Evolutionary conservation across 2,888 invertebrate species (phyloP).

Genomic region (Parasteatoda lunata): DNA sequence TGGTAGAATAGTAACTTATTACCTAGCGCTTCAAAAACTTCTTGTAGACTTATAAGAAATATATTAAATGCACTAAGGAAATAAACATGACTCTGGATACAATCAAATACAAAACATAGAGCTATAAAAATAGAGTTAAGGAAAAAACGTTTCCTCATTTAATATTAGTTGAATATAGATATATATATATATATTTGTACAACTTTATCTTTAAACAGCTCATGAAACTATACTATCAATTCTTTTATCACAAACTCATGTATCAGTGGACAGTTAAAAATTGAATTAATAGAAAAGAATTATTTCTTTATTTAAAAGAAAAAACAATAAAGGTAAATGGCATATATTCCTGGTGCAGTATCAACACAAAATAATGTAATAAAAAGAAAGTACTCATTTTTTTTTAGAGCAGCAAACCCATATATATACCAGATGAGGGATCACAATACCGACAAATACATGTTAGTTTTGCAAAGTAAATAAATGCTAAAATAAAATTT

Average conservation of each 20-base stretch:
- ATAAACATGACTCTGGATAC: conserved; percentile 15
- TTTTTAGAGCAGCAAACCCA: too few species aligned
- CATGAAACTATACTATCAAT: background rate
- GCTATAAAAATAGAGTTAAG: conserved; percentile 34
- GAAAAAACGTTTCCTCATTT: conserved; percentile 20
- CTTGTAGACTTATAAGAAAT: background rate
- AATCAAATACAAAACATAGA: conserved; percentile 6
- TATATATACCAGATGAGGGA: too few species aligned
- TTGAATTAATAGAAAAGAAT: background rate
- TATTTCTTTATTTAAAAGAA: background rate
- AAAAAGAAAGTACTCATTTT: background rate
- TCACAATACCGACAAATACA: too few species aligned
- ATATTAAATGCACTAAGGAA: background rate
- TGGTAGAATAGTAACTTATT: background rate
- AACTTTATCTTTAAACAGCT: background rate
- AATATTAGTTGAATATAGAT: conserved; percentile 9
- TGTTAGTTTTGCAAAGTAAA: too few species aligned
- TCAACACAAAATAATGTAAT: background rate
- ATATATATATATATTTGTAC: conserved; percentile 8
- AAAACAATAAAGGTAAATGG: background rate
- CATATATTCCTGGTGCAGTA: background rate
- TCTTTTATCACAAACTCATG: conserved; percentile 24
- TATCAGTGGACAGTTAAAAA: background rate
- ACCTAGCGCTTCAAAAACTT: background rate
- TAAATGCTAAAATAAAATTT: too few species aligned